Percentiles rank a stretch among this genome's conserved stretches.
Evolutionary conservation across 2,888 invertebrate genomes (phyloP).

Genomic region (Yponomeuta sedellus): DNA sequence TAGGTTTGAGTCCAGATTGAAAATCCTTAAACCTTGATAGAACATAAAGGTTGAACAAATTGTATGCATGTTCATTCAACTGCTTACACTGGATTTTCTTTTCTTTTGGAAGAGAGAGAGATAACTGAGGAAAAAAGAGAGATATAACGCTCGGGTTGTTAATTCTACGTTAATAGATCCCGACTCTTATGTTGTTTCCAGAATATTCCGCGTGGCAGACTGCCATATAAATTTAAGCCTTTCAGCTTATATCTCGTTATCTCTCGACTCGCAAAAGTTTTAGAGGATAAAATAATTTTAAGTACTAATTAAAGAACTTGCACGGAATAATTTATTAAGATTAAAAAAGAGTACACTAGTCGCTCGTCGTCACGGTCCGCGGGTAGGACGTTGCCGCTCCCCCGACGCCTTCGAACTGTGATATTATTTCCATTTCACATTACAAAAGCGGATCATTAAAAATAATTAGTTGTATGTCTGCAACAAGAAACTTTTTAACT

Average conservation of each 20-base stretch:
- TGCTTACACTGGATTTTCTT: no score
- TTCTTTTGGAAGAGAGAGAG: no score
- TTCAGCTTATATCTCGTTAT: not conserved
- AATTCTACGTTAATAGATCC: no score
- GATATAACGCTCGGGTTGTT: no score
- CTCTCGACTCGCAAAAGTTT: not conserved
- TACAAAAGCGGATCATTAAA: slow-evolving; percentile 7
- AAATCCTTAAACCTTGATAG: no score
- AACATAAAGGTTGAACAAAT: no score
- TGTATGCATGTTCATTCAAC: no score
- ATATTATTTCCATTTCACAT: slow-evolving; percentile 32
- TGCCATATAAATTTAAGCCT: not conserved
- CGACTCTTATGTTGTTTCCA: no score
- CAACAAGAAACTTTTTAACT: no score
- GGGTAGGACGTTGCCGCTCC: slow-evolving; percentile 48
- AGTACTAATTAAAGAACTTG: slow-evolving; percentile 53
- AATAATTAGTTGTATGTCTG: not conserved
- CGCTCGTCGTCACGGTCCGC: slow-evolving; percentile 51
- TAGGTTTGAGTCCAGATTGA: no score
- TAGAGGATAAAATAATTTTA: slow-evolving; percentile 4
- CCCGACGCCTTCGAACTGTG: slow-evolving; percentile 30
- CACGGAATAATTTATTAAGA: slow-evolving; percentile 45
- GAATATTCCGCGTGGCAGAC: not conserved
- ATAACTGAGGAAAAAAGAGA: no score
- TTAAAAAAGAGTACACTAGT: slow-evolving; percentile 6